Evolutionary conservation across 2,888 invertebrate genomes (phyloP).

Genomic region (Antitype chi): DNA sequence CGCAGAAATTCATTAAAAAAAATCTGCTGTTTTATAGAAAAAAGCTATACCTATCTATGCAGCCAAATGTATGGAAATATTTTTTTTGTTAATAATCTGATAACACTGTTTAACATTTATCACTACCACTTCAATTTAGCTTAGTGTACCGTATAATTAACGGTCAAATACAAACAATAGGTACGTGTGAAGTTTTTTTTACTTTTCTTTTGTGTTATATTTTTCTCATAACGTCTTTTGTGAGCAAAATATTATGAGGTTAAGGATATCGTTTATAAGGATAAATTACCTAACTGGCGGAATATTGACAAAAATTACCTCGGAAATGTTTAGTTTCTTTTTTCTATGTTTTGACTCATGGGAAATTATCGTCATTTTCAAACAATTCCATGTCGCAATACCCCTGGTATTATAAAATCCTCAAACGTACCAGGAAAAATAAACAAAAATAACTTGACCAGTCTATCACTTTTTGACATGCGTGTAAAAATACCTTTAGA

Average conservation of each 20-base stretch:
- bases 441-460: background rate
- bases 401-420: background rate
- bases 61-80: too few species aligned
- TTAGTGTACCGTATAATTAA: constrained; percentile 34
- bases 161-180: constrained; percentile 39
- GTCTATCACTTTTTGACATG: constrained; percentile 5
- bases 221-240: constrained; percentile 36
- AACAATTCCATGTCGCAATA: background rate
- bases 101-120: background rate
- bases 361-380: background rate
- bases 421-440: background rate
- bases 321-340: background rate
- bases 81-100: too few species aligned
- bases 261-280: constrained; percentile 34
- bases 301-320: background rate
- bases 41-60: too few species aligned
- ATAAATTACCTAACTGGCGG: background rate
- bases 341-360: too few species aligned
- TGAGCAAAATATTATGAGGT: constrained; percentile 37
- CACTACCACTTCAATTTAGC: background rate
- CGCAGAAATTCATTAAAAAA: too few species aligned
- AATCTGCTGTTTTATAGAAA: too few species aligned
- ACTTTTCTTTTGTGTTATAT: constrained; percentile 43
- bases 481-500: constrained; percentile 21
- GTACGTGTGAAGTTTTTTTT: constrained; percentile 50